A percentile compares a stretch with the other conserved stretches of the same genome.
phyloP scores from a whole-genome alignment of 2,113 vertebrate species.

The Tapirus terrestris region DNA sequence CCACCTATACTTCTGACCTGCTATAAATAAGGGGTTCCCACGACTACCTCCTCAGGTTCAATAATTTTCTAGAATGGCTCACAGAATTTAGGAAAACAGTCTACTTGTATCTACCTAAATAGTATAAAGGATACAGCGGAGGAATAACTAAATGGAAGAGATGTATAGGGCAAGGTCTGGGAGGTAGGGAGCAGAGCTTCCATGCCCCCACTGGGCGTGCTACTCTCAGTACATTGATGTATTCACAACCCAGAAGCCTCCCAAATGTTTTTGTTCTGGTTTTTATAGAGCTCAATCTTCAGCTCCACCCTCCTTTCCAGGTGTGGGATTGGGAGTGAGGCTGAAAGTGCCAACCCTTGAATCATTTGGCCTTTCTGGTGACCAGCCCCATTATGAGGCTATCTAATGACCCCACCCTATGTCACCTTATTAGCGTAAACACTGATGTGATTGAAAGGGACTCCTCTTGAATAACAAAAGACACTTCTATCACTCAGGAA shows the following conservation, averaged over 20 bases:
- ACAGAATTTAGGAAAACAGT: background rate
- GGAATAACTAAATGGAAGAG: background rate
- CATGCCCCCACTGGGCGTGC: background rate
- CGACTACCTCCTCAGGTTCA: background rate
- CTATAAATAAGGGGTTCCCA: background rate
- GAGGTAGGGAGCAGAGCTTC: background rate
- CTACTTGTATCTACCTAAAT: background rate
- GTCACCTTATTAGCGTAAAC: background rate
- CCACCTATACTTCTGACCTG: background rate
- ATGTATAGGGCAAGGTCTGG: background rate
- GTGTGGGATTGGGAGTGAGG: background rate
- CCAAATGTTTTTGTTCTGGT: background rate
- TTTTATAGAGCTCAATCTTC: background rate
- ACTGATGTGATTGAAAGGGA: background rate
- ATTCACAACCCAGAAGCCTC: background rate
- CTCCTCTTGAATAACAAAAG: background rate
- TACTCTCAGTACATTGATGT: background rate
- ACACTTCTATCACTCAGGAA: background rate
- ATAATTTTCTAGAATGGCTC: background rate
- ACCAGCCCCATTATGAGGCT: background rate
- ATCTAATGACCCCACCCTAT: background rate
- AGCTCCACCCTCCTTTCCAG: background rate
- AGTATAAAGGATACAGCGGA: background rate
- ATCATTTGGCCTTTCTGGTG: background rate
- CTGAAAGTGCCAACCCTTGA: background rate